Percentiles rank a stretch among this genome's conserved stretches.
phyloP scores from a whole-genome alignment of 2,797 vertebrate species.

The Vipera latastei region DNA sequence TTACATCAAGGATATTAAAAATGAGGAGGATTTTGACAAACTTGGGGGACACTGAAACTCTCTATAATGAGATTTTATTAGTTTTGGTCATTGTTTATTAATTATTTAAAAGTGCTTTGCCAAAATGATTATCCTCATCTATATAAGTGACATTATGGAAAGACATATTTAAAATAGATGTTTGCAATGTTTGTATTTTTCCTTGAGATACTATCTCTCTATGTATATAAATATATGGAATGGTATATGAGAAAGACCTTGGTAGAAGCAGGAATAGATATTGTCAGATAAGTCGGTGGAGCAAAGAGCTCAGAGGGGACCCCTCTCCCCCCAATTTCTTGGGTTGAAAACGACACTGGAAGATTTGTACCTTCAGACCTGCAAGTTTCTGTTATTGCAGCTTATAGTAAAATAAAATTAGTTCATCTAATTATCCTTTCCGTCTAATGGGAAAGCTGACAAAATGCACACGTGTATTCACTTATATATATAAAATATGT shows the following conservation, averaged over 20 bases:
- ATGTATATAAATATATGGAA: not conserved
- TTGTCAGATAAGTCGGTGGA: not conserved
- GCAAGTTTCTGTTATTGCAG: not conserved
- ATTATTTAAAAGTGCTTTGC: not conserved
- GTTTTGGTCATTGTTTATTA: not conserved
- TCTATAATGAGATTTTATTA: not conserved
- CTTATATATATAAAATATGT: not conserved
- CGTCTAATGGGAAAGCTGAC: not conserved
- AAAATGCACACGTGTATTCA: not conserved
- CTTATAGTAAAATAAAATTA: not conserved
- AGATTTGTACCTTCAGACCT: not conserved
- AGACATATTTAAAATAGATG: not conserved
- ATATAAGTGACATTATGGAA: not conserved
- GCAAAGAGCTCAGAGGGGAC: not conserved
- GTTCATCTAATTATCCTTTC: not conserved
- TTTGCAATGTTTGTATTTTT: not conserved
- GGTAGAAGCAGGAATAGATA: not conserved
- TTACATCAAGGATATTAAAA: not conserved
- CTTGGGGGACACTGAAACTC: not conserved
- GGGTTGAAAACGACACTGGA: not conserved
- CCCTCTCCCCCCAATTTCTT: not conserved
- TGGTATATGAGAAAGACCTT: not conserved
- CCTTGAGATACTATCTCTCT: not conserved
- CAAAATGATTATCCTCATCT: not conserved
- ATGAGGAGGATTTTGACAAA: not conserved